A percentile compares a stretch with the other conserved stretches of the same genome.
phyloP scores from a whole-genome alignment of 1,140 invertebrate genomes.

The Conopomorpha cramerella region DNA sequence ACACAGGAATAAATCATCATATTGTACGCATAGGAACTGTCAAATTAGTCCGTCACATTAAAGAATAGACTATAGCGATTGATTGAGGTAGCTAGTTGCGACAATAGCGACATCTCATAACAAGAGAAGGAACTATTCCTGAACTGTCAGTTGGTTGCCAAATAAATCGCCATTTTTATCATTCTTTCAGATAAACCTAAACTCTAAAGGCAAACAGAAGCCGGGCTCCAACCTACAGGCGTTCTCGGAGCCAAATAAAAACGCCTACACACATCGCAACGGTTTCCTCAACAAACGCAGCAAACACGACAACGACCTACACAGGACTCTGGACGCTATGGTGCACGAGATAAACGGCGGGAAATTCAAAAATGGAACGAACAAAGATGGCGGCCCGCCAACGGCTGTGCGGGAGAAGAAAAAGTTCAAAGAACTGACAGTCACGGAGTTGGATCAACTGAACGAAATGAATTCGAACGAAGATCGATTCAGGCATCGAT shows the following conservation, averaged over 20 bases:
- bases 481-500: slow-evolving; percentile 1
- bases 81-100: too few species aligned
- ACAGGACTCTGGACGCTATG: background rate
- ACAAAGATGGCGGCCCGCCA: background rate
- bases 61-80: too few species aligned
- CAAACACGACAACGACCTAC: background rate
- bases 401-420: background rate
- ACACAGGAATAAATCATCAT: too few species aligned
- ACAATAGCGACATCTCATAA: too few species aligned
- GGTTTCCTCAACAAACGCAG: slow-evolving; percentile 1
- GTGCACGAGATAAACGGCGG: background rate
- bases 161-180: too few species aligned
- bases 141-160: too few species aligned
- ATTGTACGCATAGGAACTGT: too few species aligned
- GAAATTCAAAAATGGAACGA: too few species aligned
- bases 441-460: background rate
- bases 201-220: background rate
- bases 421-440: background rate
- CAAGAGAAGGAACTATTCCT: too few species aligned
- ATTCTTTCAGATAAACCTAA: too few species aligned
- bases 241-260: background rate
- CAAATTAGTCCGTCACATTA: too few species aligned
- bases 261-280: background rate
- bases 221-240: background rate
- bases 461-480: background rate